Evolutionary conservation across 1,140 invertebrate genomes (phyloP), one percentile per base, ranked within the genome.

Genomic region (Zaprionus lachaisei): DNA sequence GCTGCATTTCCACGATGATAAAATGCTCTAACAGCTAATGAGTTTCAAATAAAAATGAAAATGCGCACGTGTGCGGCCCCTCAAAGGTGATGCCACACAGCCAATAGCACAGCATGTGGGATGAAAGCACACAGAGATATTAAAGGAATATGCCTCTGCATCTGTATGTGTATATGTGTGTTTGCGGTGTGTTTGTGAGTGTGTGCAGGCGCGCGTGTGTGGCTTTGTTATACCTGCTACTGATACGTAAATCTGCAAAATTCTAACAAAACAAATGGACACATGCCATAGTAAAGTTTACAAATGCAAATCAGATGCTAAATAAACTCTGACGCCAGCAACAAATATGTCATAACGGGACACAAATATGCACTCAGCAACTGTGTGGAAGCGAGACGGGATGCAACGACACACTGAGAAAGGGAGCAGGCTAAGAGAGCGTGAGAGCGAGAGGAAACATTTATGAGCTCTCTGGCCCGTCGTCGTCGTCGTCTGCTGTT

Each of bases 271-370:
- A 79, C 57, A 67, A 73, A 81, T 69, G 78, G 79, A 78, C 77
- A 87, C 72, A 81, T 86, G 83, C 69, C 81, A 81, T 73, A 84
- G 71, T 76, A 89, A 90, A 89, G 81, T 89, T 89, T 89, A 90
- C 84, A 90, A 89, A 89, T 89, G 84, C 84, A 89, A 89, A 89
- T 89, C 79, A 84, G 85, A 81, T 89, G 73, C 83, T 89, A 90
- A 89, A 83, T 83, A 87, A 86, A 86, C 83, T 87, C 83, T 67
- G 81, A 83, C 67, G 72, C 51, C 62, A 86, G 83, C 83, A 86
- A 86, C 83, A 85, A 87, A 86, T 86, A 86, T 86, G 83, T 86
- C 83, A 86, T 82, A 86, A 80, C 66, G 58, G 81, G 41, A 77
- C 73, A 66, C 55, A 69, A 55, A 66, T 73, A 77, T 77, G 75